Percentiles rank a stretch among this genome's conserved stretches.
Conservation (phyloP, 1,140 invertebrate species). For the Drosophila bocqueti region DNA sequence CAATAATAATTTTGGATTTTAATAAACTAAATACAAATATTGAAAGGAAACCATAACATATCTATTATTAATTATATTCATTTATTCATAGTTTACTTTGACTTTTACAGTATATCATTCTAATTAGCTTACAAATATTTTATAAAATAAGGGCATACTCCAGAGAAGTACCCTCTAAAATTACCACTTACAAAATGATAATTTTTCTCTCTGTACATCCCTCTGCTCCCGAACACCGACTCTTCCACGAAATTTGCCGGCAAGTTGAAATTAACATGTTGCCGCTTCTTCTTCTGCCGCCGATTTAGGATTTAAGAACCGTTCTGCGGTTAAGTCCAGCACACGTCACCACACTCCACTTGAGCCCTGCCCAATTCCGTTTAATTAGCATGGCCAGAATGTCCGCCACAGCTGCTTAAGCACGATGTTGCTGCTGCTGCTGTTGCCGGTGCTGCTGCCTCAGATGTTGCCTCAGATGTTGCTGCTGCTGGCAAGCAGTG, state of each 20-base stretch:
- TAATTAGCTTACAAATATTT: not conserved
- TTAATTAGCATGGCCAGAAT: constrained; percentile 76
- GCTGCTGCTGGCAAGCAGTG: not conserved
- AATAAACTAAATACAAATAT: not conserved
- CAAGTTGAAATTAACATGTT: constrained; percentile 81
- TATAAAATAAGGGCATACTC: not conserved
- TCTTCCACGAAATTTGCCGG: constrained; percentile 77
- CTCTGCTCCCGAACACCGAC: constrained; percentile 65
- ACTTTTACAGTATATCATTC: too few species aligned
- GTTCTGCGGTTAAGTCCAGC: constrained; percentile 65
- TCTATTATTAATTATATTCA: too few species aligned
- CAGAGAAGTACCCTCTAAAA: not conserved
- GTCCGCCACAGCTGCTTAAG: constrained; percentile 75
- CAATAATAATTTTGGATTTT: not conserved
- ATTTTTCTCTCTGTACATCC: constrained; percentile 43
- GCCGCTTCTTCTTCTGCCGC: constrained; percentile 33
- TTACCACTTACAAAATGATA: not conserved
- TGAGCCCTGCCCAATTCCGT: constrained; percentile 72
- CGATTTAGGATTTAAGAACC: constrained; percentile 78
- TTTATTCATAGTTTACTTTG: too few species aligned
- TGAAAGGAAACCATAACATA: too few species aligned
- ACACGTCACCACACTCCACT: constrained; percentile 69
- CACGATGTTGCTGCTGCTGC: constrained; percentile 30
- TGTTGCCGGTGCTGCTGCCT: constrained; percentile 3
- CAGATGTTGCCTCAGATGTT: constrained; percentile 19